Base-by-base conservation (phyloP, 2,888 invertebrate species). In the Plebejus anna region DNA sequence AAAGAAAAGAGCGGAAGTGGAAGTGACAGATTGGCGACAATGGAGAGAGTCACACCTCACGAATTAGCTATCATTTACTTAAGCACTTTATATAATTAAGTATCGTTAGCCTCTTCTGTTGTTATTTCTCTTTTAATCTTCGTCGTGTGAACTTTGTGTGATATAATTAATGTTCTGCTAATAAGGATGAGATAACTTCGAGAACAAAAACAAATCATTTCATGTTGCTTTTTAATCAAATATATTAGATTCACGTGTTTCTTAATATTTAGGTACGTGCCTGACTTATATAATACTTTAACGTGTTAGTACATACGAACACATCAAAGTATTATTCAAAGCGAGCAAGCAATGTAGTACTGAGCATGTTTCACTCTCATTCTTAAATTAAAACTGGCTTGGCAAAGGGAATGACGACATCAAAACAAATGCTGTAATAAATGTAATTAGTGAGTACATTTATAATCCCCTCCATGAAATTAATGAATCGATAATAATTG, bases 41-140 rank as follows among this genome's bases (percentile, higher is more conserved):
- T 91, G 92, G 91, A 89, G 88, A 86, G 89, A 92, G 92, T 93
- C 92, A 93, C 94, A 94, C 94, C 92, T 92, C 92, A 66, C 89
- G 85, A 82, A 93, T 93, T 92, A 92, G 91, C 91, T 91, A 92
- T 92, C 93, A 91, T 93, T 94, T 92, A 93, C 92, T 94, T 91
- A 90, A 92, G 92, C 88, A 90, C 91, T 93, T 92, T 90, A 92
- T 92, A 91, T 92, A 92, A 94, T 93, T 92, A 93, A 91, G 89
- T 87, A 83, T 86, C 87, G 86, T 86, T 71, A 32, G 57, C 71
- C 57, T 76, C 59, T 59, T 76, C 47, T 72, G 72, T 72, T 13
- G 32, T 28, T 42, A 76, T 76, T 72, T 55, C 55, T 55, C 32
- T 51, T 72, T 28, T 47, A 42, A 9, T 11, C 38, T 38, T n/a